Base-by-base conservation (phyloP, 2,888 invertebrate genomes). In the Heteromurus nitidus region DNA sequence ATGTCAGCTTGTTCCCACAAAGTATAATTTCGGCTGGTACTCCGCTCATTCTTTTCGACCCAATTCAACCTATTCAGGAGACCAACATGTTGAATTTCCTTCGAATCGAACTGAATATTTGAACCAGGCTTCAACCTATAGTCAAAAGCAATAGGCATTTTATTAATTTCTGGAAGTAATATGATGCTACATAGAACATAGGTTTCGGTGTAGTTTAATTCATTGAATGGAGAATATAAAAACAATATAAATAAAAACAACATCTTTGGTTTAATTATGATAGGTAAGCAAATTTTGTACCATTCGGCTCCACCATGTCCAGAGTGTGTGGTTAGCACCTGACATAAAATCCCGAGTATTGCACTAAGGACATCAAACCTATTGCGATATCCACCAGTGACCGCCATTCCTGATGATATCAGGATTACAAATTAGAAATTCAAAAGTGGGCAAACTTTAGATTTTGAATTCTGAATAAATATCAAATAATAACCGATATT, bases 1-100 rank as follows among this genome's bases (percentile, higher is more conserved):
- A 84, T 64, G 47, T 82, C 84, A 0, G 82, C 72, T 64, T 80
- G 58, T 9, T 84, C 70, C 86, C 86, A 86, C 9, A 83, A 28
- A 0, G 70, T 74, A 28, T 85, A 85, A 24, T 77, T 69, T 26
- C 68, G 72, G 31, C 85, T 85, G 2, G 85, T 85, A 30, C 83
- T 86, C 42, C 86, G 75, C 18, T 86, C 86, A 62, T 74, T 85
- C 30, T 84, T 84, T 20, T 86, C 86, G 5, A 44, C 42, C 73
- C 84, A 84, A 22, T 77, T 20, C 13, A 74, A 65, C 9, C 82
- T 65, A 47, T 77, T 76, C 22, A 72, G 74, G n/a, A 76, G 76
- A 1, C 74, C 79, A 18, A 58, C 30, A 5, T 74, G 73, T 11
- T 74, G 74, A 47, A 75, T 58, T n/a, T 55, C 62, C 44, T 69